Evolutionary conservation across 2,113 vertebrate species (phyloP).

Genomic region (Stegostoma tigrinum): DNA sequence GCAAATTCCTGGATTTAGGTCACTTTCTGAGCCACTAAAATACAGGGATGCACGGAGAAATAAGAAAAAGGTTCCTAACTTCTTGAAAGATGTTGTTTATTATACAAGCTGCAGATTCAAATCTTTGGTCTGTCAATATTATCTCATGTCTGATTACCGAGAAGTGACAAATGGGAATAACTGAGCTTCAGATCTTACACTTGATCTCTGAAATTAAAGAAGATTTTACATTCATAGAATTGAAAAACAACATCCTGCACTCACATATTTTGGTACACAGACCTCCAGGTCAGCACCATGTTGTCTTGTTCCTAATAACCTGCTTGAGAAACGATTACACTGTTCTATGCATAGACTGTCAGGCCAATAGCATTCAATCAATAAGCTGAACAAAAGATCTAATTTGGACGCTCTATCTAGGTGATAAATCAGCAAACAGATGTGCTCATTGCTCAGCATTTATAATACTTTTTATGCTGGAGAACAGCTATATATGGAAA

Average conservation of each 20-base stretch:
- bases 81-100: too few species aligned
- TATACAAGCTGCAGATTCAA: background rate
- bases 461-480: background rate
- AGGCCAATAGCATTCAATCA: background rate
- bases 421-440: background rate
- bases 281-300: too few species aligned
- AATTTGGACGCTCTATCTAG: background rate
- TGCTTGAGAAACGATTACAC: background rate
- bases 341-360: background rate
- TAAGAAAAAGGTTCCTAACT: too few species aligned
- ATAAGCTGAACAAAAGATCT: background rate
- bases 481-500: background rate
- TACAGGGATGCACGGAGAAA: too few species aligned
- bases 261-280: background rate
- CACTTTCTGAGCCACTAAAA: too few species aligned
- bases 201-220: background rate
- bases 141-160: background rate
- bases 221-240: background rate
- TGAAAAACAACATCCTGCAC: background rate
- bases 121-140: background rate
- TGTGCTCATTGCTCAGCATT: background rate
- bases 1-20: too few species aligned
- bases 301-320: background rate
- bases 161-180: background rate
- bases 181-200: background rate